Evolutionary conservation across 92 coral and sea anemone species (phyloP), one percentile per base, ranked within the genome.

Genomic region (Phenganax stokvisi): DNA sequence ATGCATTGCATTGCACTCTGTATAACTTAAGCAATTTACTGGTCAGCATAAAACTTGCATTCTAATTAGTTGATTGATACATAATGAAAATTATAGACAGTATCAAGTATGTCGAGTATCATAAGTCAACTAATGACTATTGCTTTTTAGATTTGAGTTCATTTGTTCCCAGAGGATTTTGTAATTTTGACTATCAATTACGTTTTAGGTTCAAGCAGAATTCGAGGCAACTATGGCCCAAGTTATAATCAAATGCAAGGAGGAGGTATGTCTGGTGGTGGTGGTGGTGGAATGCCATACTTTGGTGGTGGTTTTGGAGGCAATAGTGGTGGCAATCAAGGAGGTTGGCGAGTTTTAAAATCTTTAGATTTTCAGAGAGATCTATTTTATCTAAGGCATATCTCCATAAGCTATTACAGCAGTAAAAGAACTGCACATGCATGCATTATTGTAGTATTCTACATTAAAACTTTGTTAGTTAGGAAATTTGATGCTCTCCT

Each of bases 261-360:
- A 54, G 83, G 72, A 52, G 69, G 52, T 6, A 17, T 76, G 55
- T 56, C 65, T 74, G 52, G 73, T 52, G 81, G 55, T 71, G 70
- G 57, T 52, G 51, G 51, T 37, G 47, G 61, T 68, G 63, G 62
- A 9, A 74, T 81, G 71, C 74, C 58, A 65, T 84, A 69, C 76
- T 74, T 66, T 55, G 75, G 57, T 72, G 90, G 89, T 16, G 85
- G 74, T 58, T 63, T 85, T 59, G 88, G 84, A 20, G 82, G 84
- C 25, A 65, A 82, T 28, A 37, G 93, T 61, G 83, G 87, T 72
- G 85, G 87, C 67, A 63, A 83, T 16, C 31, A 90, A 69, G 83
- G 87, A 76, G 87, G 88, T 71, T 82, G 86, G 71, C 85, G 81
- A 54, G 83, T 87, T 15, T 78, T 57, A 56, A 79, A 88, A 66